A percentile compares a stretch with the other conserved stretches of the same genome.
These are phyloP conservation scores for Drosophila chauvacae DNA, from an alignment of 1,140 invertebrate species.

Conservation along the genomic window DNA sequence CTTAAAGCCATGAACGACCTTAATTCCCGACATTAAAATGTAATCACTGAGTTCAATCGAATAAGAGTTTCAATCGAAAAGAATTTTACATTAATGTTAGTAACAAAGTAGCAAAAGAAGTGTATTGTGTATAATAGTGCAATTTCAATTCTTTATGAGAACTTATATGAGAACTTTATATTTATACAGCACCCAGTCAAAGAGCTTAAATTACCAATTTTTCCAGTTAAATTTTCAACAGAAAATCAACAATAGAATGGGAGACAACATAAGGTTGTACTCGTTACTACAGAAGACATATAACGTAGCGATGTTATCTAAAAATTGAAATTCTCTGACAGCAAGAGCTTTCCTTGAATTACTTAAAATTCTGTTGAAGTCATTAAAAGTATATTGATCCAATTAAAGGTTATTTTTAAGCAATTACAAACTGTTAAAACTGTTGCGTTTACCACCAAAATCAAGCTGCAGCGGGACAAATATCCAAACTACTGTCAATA, in stretches of 20 bases:
- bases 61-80: neutral
- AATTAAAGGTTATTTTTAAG: neutral
- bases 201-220: neutral
- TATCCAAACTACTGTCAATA: conserved; percentile 7
- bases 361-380: neutral
- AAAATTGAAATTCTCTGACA: neutral
- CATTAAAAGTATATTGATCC: neutral
- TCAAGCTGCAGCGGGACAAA: neutral
- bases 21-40: conserved; percentile 4
- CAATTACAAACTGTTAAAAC: neutral
- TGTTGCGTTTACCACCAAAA: neutral
- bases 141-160: neutral
- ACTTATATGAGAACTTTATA: neutral
- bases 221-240: neutral
- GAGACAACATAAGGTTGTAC: neutral
- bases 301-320: neutral
- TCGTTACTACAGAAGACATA: neutral
- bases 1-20: neutral
- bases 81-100: neutral
- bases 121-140: too few species aligned
- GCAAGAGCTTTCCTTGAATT: neutral
- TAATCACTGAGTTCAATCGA: conserved; percentile 22
- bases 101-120: too few species aligned
- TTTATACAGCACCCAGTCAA: neutral
- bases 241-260: neutral